Evolutionary conservation across 1,140 invertebrate genomes (phyloP), one percentile per base, ranked within the genome.

Genomic region (Archegozetes longisetosus): DNA sequence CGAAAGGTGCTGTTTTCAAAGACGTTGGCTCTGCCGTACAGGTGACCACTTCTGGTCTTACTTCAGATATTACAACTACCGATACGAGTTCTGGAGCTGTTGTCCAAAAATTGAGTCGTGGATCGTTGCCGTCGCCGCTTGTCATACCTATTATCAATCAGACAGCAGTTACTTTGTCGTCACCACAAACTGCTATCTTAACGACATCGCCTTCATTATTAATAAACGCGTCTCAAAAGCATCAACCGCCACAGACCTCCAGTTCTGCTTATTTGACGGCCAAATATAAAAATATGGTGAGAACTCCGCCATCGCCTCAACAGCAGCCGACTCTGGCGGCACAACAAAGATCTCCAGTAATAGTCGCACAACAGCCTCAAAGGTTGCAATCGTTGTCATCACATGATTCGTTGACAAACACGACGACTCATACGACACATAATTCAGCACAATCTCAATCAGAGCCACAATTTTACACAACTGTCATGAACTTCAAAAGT

Each of bases 221-320:
- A 40, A 40, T 40, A 6, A 40, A 40, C 17, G 17, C 32, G 17
- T 9, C 32, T 9, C 6, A 6, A 40, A 40, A 6, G 4, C 54
- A 48, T 1, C 61, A 58, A 20, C 62, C 53, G 13, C 49, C 58
- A 32, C 47, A 32, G 1, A 63, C 24, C n/a, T 61, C 62, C 9
- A 20, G 23, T 13, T 51, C 58, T 3, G 62, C 55, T 32, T 61
- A 53, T 51, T 14, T 65, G 4, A 65, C 64, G 3, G 52, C 61
- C 32, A 64, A 63, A 9, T 52, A 64, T 6, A 65, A 65, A 26
- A 65, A 65, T 24, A 29, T 65, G 20, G 56, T 65, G 24, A 62
- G 59, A 60, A 28, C 55, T 53, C 32, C 27, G 14, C 4, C 22
- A 52, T 17, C 58, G 22, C 27, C 55, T 22, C 17, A 53, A 17